Base-by-base conservation (phyloP, 2,113 vertebrate species). In the Martes martes region DNA sequence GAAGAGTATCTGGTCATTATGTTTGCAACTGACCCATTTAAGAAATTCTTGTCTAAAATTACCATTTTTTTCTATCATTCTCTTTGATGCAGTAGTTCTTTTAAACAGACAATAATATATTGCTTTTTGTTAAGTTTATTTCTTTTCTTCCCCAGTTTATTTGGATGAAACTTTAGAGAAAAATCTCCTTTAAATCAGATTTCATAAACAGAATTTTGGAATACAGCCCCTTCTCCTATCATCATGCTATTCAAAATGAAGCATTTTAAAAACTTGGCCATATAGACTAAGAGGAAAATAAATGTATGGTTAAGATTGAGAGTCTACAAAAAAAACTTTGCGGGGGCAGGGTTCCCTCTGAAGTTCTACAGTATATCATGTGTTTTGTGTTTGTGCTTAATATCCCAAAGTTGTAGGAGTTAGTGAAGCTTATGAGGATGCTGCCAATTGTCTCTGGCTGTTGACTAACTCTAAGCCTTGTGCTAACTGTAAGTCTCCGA, bases 401-500 rank as follows among this genome's bases (percentile, higher is more conserved):
- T 95, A 79, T 95, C 80, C 52, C 61, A 95, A 98, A 99, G 99
- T 99, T 97, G 99, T 99, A 94, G 99, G 99, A 97, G 99, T 99
- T 98, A 99, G 99, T 78, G 99, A 99, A 98, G 99, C 99, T 19
- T 99, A 99, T 47, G 99, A 99, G 97, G 99, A 99, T 74, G 99
- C 99, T 94, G 99, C 99, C 98, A 99, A 99, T 98, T 99, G 99
- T 98, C 99, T 99, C 89, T 99, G 99, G 99, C 98, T 99, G 96
- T 99, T 99, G 94, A 99, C 99, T 9, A 99, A 99, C 99, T 99
- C 99, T 95, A 99, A 99, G 98, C 98, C 99, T 8, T 99, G 99
- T 59, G 99, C 99, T 98, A 99, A 99, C 97, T 99, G 99, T 99
- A 99, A 99, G 98, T 99, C 99, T 94, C 99, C 99, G 0, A 99